Conservation (phyloP, 2,113 vertebrate genomes). For the Phalacrocorax pelagicus region DNA sequence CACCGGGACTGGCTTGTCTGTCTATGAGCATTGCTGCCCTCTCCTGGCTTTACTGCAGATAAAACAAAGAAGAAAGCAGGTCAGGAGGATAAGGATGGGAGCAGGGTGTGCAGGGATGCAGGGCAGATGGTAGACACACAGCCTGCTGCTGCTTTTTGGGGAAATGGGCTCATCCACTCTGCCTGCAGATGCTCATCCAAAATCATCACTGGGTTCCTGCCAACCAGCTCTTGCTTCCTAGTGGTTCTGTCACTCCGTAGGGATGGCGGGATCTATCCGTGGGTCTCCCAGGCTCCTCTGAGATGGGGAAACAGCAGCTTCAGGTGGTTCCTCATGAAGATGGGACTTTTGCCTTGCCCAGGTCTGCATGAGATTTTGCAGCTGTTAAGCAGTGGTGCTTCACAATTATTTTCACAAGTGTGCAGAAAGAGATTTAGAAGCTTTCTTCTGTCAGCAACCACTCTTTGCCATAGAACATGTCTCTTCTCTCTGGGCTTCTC, state of each 20-base stretch:
- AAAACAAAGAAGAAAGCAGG: background rate
- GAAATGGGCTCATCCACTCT: fast-evolving
- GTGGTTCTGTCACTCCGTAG: background rate
- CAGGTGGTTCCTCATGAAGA: background rate
- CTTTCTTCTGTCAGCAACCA: background rate
- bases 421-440: background rate
- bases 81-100: background rate
- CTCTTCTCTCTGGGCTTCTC: background rate
- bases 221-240: fast-evolving
- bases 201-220: background rate
- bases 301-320: fast-evolving
- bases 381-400: background rate
- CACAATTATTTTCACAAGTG: background rate
- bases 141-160: background rate
- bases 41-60: background rate
- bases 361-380: background rate
- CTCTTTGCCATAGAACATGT: fast-evolving
- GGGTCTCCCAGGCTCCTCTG: background rate
- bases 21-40: slow-evolving; percentile 47
- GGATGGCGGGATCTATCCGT: background rate
- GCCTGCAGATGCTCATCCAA: background rate
- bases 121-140: background rate
- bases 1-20: fast-evolving
- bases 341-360: background rate
- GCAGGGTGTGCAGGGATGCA: background rate